Evolutionary conservation across 2,888 invertebrate genomes (phyloP).

Genomic region (Aporophyla nigra): DNA sequence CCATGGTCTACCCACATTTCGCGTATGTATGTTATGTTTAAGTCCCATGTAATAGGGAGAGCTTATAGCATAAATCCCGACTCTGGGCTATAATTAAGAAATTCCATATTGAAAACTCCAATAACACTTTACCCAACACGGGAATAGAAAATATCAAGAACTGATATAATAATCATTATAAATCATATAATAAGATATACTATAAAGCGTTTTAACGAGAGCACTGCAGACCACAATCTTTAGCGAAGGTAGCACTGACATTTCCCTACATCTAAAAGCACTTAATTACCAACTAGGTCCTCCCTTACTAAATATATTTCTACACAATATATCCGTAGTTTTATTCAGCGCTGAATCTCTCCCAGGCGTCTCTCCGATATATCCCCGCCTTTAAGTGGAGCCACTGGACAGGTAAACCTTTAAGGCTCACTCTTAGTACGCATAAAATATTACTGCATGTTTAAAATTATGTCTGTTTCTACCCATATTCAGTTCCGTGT

Average conservation of each 20-base stretch:
- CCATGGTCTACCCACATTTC: too few species aligned
- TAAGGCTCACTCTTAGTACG: background rate
- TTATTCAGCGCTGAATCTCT: conserved; percentile 47
- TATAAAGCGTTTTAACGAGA: background rate
- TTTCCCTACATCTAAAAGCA: background rate
- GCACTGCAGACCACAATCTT: background rate
- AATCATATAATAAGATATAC: background rate
- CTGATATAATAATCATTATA: background rate
- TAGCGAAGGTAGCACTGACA: background rate
- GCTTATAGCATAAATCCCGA: too few species aligned
- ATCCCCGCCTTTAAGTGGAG: conserved; percentile 30
- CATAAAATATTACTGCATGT: too few species aligned
- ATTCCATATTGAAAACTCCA: too few species aligned
- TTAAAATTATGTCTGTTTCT: background rate
- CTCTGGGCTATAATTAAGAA: too few species aligned
- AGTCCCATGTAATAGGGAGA: too few species aligned
- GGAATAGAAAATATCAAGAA: too few species aligned
- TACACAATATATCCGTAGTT: conserved; percentile 24
- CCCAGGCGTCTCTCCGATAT: conserved; percentile 49
- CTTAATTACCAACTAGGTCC: conserved; percentile 4
- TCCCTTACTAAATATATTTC: conserved; percentile 13
- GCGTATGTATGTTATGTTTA: too few species aligned
- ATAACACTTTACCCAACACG: too few species aligned
- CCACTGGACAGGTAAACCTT: conserved; percentile 12
- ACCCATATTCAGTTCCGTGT: background rate